These are phyloP conservation scores for Asteroscopus sphinx DNA, from an alignment of 2,888 invertebrate genomes.

Conservation along the genomic window DNA sequence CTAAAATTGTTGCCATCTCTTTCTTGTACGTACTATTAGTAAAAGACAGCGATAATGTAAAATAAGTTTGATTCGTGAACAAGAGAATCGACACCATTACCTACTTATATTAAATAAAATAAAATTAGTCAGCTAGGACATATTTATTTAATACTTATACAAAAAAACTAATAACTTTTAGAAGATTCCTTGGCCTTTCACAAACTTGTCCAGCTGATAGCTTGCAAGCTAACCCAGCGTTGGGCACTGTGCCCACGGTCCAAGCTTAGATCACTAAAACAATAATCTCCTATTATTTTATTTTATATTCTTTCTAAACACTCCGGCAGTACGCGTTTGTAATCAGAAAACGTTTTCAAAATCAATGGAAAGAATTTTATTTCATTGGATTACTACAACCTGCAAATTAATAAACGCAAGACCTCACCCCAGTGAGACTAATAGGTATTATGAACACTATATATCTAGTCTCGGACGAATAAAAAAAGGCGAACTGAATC, in stretches of 20 bases:
- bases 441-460: too few species aligned
- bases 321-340: slow-evolving; percentile 20
- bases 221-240: slow-evolving; percentile 44
- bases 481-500: too few species aligned
- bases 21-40: too few species aligned
- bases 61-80: too few species aligned
- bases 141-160: slow-evolving; percentile 17
- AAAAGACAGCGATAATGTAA: too few species aligned
- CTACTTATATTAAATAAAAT: background rate
- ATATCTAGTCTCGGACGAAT: too few species aligned
- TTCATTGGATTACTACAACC: too few species aligned
- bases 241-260: slow-evolving; percentile 20
- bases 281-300: slow-evolving; percentile 52
- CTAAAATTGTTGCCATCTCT: too few species aligned
- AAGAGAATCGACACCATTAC: too few species aligned
- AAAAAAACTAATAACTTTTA: slow-evolving; percentile 15
- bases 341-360: slow-evolving; percentile 2
- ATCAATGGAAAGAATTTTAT: slow-evolving; percentile 8
- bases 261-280: slow-evolving; percentile 39
- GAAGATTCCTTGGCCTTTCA: slow-evolving; percentile 35
- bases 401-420: too few species aligned
- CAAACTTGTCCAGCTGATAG: slow-evolving; percentile 26
- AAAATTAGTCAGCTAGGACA: too few species aligned
- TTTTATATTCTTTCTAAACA: slow-evolving; percentile 31
- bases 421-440: too few species aligned